These are phyloP conservation scores for Eucidaris tribuloides DNA, from an alignment of 35 echinoderm and acorn worm species.

Conservation along the genomic window DNA sequence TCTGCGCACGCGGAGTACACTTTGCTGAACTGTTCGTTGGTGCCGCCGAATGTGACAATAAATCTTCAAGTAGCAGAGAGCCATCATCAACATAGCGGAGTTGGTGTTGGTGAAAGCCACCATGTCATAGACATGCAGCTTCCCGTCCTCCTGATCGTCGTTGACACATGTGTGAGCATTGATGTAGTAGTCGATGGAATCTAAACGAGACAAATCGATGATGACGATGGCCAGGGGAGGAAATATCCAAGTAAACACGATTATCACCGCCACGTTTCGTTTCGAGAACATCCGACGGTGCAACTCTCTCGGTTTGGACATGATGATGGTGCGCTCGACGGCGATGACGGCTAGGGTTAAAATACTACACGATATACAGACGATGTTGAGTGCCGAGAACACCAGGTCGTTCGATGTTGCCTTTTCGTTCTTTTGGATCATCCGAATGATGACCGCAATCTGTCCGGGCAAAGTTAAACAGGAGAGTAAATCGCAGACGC, in stretches of 20 bases:
- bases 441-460: not conserved
- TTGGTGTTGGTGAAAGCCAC: conserved; percentile 17
- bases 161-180: conserved; percentile 8
- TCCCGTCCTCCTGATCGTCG: not conserved
- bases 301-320: not conserved
- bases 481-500: conserved; percentile 4
- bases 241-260: conserved; percentile 1
- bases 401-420: not conserved
- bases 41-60: not conserved
- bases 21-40: not conserved
- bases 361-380: conserved; percentile 22
- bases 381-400: conserved; percentile 6
- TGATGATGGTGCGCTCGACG: not conserved
- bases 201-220: not conserved
- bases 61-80: not conserved
- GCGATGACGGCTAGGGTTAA: conserved; percentile 12
- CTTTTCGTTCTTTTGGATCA: not conserved
- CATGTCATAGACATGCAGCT: conserved; percentile 2
- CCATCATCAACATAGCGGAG: not conserved
- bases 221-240: conserved; percentile 5
- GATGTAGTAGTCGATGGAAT: conserved; percentile 6
- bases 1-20: no score
- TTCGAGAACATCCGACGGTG: not conserved
- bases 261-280: not conserved
- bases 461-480: conserved; percentile 4